phyloP scores from a whole-genome alignment of 2,797 vertebrate species.

The Bovichtus variegatus region DNA sequence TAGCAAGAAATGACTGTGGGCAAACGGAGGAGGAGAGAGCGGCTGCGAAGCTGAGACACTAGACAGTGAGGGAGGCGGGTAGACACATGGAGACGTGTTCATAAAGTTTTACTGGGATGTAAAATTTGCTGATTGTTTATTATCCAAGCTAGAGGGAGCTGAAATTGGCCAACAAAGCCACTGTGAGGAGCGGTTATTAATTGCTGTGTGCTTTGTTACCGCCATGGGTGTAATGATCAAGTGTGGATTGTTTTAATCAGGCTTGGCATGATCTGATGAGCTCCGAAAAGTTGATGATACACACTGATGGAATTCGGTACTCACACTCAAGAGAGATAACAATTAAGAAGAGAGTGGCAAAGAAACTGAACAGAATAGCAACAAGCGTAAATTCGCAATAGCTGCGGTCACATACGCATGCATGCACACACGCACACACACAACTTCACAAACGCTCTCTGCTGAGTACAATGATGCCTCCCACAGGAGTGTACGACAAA shows the following conservation, averaged over 20 bases:
- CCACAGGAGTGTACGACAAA: too few relatives aligned
- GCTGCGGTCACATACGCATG: too few relatives aligned
- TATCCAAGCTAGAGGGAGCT: slow-evolving; percentile 49
- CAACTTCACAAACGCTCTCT: too few relatives aligned
- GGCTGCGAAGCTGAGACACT: slow-evolving; percentile 25
- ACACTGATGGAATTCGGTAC: slow-evolving; percentile 38
- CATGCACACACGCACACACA: too few relatives aligned
- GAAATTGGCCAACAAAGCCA: slow-evolving; percentile 66
- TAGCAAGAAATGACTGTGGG: slow-evolving; percentile 6
- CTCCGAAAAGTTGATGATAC: slow-evolving; percentile 48
- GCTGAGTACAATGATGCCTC: too few relatives aligned
- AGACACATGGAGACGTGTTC: slow-evolving; percentile 37
- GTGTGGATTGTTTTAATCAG: slow-evolving; percentile 68
- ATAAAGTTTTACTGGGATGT: slow-evolving; percentile 70
- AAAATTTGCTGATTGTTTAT: slow-evolving; percentile 76
- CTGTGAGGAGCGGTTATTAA: slow-evolving; percentile 64
- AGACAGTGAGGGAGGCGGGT: slow-evolving; percentile 23
- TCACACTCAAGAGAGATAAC: slow-evolving; percentile 13
- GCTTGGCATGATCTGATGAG: slow-evolving; percentile 63
- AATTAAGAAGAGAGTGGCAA: slow-evolving; percentile 19
- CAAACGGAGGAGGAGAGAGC: not conserved
- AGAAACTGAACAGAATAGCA: not conserved
- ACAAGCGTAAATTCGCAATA: too few relatives aligned
- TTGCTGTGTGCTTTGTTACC: slow-evolving; percentile 59
- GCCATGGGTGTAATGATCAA: slow-evolving; percentile 65